Evolutionary conservation across 1,140 invertebrate species (phyloP).

Genomic region (Trialeurodes vaporariorum): DNA sequence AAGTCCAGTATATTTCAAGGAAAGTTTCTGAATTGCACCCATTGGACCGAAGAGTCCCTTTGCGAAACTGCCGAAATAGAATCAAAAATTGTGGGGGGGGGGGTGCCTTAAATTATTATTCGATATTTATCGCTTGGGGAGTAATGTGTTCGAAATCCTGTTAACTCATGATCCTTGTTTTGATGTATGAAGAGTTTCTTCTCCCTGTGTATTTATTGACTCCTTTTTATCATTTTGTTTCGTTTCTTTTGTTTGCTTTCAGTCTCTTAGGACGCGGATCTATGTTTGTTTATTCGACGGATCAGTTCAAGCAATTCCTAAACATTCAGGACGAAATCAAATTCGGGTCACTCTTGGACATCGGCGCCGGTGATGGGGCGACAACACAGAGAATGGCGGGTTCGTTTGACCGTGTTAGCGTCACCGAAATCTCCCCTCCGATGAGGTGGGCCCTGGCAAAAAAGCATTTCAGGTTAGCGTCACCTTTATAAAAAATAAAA

Average conservation of each 20-base stretch:
- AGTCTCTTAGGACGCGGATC: constrained; percentile 75
- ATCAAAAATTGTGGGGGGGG: no score
- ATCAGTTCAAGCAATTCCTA: constrained; percentile 58
- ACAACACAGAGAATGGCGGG: constrained; percentile 63
- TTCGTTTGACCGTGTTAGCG: constrained; percentile 59
- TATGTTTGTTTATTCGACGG: constrained; percentile 80
- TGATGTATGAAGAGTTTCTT: no score
- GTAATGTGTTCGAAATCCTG: no score
- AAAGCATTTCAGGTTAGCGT: constrained; percentile 67
- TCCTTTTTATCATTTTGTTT: no score
- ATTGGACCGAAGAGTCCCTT: no score
- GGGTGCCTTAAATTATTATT: no score
- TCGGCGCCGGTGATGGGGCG: constrained; percentile 84
- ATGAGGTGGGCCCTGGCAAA: constrained; percentile 61
- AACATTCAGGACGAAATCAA: constrained; percentile 31
- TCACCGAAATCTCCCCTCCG: constrained; percentile 72
- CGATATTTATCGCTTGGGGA: no score
- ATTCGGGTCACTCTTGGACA: constrained; percentile 55
- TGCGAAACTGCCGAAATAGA: no score
- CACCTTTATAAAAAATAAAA: constrained; percentile 35
- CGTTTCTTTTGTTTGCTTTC: constrained; percentile 34
- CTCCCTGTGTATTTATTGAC: no score
- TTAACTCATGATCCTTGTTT: no score
- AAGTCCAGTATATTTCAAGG: no score
- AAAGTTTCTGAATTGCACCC: no score